Percentiles rank a stretch among this genome's conserved stretches.
Evolutionary conservation across 2,888 invertebrate species (phyloP).

Genomic region (Conomelus anceps): DNA sequence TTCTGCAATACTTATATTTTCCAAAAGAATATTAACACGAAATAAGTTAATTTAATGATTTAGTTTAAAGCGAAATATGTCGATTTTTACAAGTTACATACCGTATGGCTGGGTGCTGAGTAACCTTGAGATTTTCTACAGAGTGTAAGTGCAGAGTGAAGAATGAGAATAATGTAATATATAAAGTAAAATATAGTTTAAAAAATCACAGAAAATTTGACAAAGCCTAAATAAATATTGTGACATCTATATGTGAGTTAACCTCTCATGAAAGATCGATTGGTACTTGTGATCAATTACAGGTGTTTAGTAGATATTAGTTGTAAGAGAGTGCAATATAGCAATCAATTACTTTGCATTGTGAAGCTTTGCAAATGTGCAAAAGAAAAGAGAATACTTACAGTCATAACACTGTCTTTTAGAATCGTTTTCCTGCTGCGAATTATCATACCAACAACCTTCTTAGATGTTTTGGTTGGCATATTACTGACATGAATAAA

Average conservation of each 20-base stretch:
- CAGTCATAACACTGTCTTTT: constrained; percentile 84
- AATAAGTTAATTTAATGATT: no score
- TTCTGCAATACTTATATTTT: no score
- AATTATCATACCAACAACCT: constrained; percentile 80
- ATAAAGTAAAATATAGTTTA: background rate
- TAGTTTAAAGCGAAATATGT: background rate
- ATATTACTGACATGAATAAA: constrained; percentile 39
- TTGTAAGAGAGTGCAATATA: background rate
- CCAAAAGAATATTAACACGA: no score
- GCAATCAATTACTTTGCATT: background rate
- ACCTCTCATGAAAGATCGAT: background rate
- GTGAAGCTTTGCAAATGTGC: constrained; percentile 6
- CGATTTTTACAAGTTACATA: background rate
- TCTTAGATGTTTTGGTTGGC: constrained; percentile 72
- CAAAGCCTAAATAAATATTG: background rate
- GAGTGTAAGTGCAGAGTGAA: no score
- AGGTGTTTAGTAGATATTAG: background rate
- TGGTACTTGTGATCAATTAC: background rate
- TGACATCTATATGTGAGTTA: background rate
- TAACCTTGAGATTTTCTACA: background rate
- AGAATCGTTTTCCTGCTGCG: constrained; percentile 78
- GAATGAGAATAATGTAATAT: background rate
- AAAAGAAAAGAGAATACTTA: constrained; percentile 40
- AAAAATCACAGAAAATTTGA: background rate
- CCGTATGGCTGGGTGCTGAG: background rate